phyloP scores from a whole-genome alignment of 2,113 vertebrate species.

The Diglossa brunneiventris region DNA sequence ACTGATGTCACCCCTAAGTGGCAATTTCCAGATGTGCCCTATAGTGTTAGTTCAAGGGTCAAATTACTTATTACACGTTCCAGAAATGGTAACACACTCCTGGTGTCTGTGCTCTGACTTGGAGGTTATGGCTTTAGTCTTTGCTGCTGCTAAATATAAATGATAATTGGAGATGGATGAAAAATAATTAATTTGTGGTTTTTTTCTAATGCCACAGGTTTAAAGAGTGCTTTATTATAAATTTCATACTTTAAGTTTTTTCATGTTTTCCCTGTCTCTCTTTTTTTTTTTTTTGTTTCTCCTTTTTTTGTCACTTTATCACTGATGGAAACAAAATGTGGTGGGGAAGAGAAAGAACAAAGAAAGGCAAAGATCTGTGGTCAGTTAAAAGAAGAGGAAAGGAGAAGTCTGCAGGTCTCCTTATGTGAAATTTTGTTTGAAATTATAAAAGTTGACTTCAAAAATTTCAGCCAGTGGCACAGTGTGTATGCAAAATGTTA shows the following conservation, averaged over 20 bases:
- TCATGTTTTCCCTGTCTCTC: background rate
- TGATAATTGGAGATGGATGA: background rate
- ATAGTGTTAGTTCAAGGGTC: background rate
- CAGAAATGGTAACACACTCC: background rate
- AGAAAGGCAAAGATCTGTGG: background rate
- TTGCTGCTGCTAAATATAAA: background rate
- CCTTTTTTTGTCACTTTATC: background rate
- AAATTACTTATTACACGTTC: background rate
- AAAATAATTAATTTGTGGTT: background rate
- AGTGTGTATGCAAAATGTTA: background rate
- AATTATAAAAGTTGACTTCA: background rate
- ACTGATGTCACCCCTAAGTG: background rate
- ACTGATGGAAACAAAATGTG: background rate
- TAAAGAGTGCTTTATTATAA: background rate
- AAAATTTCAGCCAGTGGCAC: background rate
- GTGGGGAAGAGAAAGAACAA: background rate
- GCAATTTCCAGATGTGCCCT: background rate
- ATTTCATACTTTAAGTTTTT: background rate
- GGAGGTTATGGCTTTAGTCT: background rate
- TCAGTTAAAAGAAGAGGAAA: background rate
- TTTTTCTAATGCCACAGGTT: background rate
- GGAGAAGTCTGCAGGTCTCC: background rate
- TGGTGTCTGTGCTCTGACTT: background rate
- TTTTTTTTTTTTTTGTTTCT: background rate
- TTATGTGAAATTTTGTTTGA: background rate